Evolutionary conservation across 2,888 invertebrate genomes (phyloP).

Genomic region (Malthinus flaveolus): DNA sequence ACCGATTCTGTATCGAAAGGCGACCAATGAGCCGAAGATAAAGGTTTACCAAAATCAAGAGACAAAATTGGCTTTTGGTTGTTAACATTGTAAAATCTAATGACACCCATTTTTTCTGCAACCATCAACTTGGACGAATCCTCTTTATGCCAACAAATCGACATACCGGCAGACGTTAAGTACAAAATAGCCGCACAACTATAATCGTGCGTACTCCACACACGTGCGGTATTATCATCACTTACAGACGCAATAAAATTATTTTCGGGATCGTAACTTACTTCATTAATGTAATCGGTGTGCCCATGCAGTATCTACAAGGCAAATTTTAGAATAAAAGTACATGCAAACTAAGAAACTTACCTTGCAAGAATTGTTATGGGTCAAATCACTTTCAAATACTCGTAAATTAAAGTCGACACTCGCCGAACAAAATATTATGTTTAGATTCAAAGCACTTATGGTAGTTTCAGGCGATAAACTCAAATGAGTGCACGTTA

Average conservation of each 20-base stretch:
- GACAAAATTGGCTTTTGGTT: constrained; percentile 69
- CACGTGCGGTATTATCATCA: constrained; percentile 73
- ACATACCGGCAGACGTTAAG: constrained; percentile 67
- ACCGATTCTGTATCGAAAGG: constrained; percentile 64
- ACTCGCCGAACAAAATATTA: constrained; percentile 61
- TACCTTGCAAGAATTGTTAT: constrained; percentile 57
- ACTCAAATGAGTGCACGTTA: constrained; percentile 59
- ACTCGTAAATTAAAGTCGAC: constrained; percentile 61
- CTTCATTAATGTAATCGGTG: constrained; percentile 68
- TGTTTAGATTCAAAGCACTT: constrained; percentile 60
- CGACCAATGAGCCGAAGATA: constrained; percentile 74
- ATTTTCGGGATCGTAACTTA: constrained; percentile 71
- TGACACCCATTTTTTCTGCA: constrained; percentile 74
- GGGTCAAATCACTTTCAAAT: constrained; percentile 60
- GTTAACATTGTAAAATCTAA: constrained; percentile 72
- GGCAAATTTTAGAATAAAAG: neutral
- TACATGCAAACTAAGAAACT: neutral
- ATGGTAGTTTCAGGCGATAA: constrained; percentile 67
- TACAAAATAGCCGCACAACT: constrained; percentile 62
- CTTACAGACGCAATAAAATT: constrained; percentile 72
- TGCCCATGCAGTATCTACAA: constrained; percentile 64
- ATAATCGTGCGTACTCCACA: constrained; percentile 64
- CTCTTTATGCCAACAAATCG: constrained; percentile 69
- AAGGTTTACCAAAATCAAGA: constrained; percentile 64
- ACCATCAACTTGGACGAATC: constrained; percentile 73